phyloP scores from a whole-genome alignment of 2,797 vertebrate species.

The Pseudochaenichthys georgianus region DNA sequence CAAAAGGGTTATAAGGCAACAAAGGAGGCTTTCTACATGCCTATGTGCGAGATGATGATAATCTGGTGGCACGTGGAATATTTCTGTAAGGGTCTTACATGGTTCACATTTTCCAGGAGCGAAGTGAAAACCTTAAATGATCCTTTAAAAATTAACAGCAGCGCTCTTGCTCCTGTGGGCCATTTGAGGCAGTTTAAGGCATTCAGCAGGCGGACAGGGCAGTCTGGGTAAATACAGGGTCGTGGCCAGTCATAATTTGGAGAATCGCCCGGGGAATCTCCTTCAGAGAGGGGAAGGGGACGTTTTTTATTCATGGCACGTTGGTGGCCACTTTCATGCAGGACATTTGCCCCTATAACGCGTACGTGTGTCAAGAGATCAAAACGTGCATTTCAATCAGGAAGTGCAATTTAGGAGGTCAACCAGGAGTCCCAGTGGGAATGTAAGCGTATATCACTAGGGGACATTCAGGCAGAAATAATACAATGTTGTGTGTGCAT shows the following conservation, averaged over 20 bases:
- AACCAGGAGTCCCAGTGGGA: slow-evolving; percentile 19
- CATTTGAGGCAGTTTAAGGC: slow-evolving; percentile 84
- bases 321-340: slow-evolving; percentile 54
- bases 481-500: no score
- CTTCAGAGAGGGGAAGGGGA: slow-evolving; percentile 27
- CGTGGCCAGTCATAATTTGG: slow-evolving; percentile 96
- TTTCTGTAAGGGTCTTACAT: not conserved
- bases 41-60: not conserved
- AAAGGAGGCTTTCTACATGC: not conserved
- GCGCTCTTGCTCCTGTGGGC: slow-evolving; percentile 57
- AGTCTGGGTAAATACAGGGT: slow-evolving; percentile 93
- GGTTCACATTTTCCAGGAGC: not conserved
- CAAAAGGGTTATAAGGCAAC: not conserved
- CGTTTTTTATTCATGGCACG: slow-evolving; percentile 71
- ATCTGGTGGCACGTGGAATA: not conserved
- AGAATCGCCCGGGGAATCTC: slow-evolving; percentile 78
- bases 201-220: slow-evolving; percentile 88
- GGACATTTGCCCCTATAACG: slow-evolving; percentile 57
- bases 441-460: not conserved
- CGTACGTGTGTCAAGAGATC: slow-evolving; percentile 53
- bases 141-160: slow-evolving; percentile 49
- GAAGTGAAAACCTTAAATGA: slow-evolving; percentile 24
- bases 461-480: no score
- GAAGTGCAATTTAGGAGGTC: slow-evolving; percentile 44
- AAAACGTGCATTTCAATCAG: slow-evolving; percentile 55